Base-by-base conservation (phyloP, 2,888 invertebrate species). In the Digitonthophagus gazella region DNA sequence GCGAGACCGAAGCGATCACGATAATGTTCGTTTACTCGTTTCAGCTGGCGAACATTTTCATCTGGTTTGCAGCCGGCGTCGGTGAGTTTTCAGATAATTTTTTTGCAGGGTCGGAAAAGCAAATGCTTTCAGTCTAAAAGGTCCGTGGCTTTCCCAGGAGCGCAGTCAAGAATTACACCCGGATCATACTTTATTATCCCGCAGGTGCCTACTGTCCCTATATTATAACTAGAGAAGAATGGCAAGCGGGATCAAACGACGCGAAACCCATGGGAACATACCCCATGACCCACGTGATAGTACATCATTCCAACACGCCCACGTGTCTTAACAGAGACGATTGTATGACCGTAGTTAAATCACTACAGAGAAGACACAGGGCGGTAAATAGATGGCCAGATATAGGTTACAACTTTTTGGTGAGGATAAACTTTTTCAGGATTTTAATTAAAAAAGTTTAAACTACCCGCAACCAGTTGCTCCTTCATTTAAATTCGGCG, bases 281-380 rank as follows among this genome's bases (percentile, higher is more conserved):
- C 73, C 84, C 84, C 2, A 79, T 83, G 6, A 81, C 80, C 1
- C 78, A 78, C 65, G 78, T 81, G 4, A 74, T 86, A 1, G 78
- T 86, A 68, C 85, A 85, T 76, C 85, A 86, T 72, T 81, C 84
- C 2, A 81, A 77, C 3, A 76, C 79, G 1, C 74, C 78, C 3
- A 58, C 74, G 14, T 86, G 86, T 69, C 76, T 75, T 0, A 80
- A 76, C 1, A 76, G 75, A 68, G 77, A 76, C 3, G 72, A 77
- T 14, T 85, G 85, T 71, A 80, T 80, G 70, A 74, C 77, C 1
- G 75, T 77, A 73, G 76, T 85, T 8, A 79, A 81, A 77, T 72
- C 74, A 28, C 80, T 85, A 58, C 85, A 85, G 78, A 73, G 75
- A 64, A 73, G 76, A 65, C 82, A 82, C 68, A 81, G 81, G 73